Base-by-base conservation (phyloP, 1,140 invertebrate genomes). In the Micrasema minimum region DNA sequence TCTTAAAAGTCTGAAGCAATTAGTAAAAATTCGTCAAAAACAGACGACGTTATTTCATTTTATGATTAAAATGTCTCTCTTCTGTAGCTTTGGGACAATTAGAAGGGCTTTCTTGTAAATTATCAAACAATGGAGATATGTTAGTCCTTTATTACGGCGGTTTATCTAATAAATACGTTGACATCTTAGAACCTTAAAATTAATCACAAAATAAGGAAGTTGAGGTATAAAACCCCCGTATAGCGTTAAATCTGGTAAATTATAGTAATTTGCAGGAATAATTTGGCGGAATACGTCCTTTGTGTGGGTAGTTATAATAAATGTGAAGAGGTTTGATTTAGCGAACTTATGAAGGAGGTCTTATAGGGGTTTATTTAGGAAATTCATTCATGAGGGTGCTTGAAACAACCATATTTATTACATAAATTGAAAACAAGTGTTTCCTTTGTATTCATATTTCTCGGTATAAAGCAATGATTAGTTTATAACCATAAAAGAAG, bases 111-210 rank as follows among this genome's bases (percentile, higher is more conserved):
- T 31, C 26, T 31, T 7, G 7, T 31, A 31, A 31, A 4, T 2
- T 4, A 31, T 31, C 2, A 31, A 31, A 31, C 26, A 31, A 31
- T 31, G 7, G 26, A 31, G 26, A 7, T 31, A 31, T 31, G 7
- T 31, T 4, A 31, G 26, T 31, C 3, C 26, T 31, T 31, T 31
- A 31, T 31, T 31, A 31, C 2, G 7, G 20, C 6, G 48, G 16
- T 51, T 51, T 51, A 12, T 51, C 48, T 22, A 51, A 51, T 51
- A 23, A 51, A 51, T 51, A 51, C 48, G 48, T n/a, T 22, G 20
- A 51, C 48, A 51, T 18, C 20, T 51, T 9, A 51, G 20, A 51
- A 9, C 18, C 48, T 11, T 51, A 51, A 22, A 31, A 51, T 51
- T 20, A 51, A 51, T 51, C 20, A 18, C 18, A 12, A 23, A 51